phyloP scores from a whole-genome alignment of 37 sponge, comb jelly and placozoan species.

The Eunapius fragilis region DNA sequence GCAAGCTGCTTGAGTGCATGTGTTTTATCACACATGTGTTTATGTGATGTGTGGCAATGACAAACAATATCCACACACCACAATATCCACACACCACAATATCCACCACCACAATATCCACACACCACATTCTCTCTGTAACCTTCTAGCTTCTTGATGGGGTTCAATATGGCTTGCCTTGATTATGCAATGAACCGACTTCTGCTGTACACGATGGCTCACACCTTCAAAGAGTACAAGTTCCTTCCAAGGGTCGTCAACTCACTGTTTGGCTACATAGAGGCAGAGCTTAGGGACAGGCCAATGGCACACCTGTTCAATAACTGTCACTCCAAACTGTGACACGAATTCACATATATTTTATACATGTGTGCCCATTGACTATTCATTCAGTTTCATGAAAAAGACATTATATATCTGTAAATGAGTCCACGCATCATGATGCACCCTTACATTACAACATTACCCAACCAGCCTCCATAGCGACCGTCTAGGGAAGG shows the following conservation, averaged over 20 bases:
- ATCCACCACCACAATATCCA: neutral
- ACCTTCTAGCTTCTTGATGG: conserved; percentile 45
- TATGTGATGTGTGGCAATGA: no score
- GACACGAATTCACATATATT: neutral
- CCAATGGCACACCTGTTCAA: neutral
- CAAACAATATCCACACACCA: neutral
- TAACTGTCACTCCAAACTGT: neutral
- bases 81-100: neutral
- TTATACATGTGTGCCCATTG: neutral
- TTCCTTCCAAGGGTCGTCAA: conserved; percentile 69
- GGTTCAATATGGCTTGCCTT: conserved; percentile 32
- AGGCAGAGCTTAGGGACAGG: neutral
- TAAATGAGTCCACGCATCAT: no score
- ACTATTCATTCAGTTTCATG: neutral
- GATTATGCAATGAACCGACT: conserved; percentile 73
- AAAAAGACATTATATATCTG: neutral
- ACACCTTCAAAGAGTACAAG: conserved; percentile 80
- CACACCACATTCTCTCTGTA: neutral
- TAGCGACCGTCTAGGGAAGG: no score
- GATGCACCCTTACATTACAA: no score
- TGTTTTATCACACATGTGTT: no score
- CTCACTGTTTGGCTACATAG: conserved; percentile 39
- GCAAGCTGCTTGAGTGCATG: no score
- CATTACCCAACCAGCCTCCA: no score
- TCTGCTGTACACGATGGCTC: conserved; percentile 75